A percentile compares a stretch with the other conserved stretches of the same genome.
Evolutionary conservation across 1,140 invertebrate species (phyloP).

Genomic region (Lepidurus packardi): DNA sequence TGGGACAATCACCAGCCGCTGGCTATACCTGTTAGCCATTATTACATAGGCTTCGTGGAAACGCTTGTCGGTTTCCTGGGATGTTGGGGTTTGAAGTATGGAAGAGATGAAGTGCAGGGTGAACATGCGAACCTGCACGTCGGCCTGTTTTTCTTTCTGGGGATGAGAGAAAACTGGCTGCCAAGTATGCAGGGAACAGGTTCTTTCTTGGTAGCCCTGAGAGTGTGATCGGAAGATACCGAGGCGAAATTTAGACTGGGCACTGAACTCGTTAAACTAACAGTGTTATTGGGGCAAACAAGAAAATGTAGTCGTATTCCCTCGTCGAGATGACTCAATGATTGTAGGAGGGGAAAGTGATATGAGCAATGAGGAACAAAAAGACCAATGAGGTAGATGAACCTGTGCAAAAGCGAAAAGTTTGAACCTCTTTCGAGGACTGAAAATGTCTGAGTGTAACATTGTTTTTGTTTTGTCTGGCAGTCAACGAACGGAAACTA

Average conservation of each 20-base stretch:
- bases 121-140: not conserved
- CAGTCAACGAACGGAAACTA: constrained; percentile 18
- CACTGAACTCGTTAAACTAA: not conserved
- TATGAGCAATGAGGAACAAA: not conserved
- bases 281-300: not conserved
- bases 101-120: not conserved
- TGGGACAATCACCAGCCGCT: no score
- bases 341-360: not conserved
- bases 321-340: not conserved
- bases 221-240: not conserved
- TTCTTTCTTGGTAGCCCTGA: not conserved
- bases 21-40: no score
- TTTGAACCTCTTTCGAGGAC: not conserved
- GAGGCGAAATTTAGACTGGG: not conserved
- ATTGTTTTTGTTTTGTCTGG: not conserved
- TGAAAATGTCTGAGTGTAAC: not conserved
- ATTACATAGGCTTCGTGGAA: no score
- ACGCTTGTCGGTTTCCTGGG: no score
- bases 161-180: not conserved
- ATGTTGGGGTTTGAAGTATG: not conserved
- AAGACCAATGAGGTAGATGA: not conserved
- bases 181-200: not conserved
- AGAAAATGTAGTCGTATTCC: not conserved
- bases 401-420: not conserved
- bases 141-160: not conserved